These are phyloP conservation scores for Botrylloides violaceus DNA, from an alignment of 23 tunicate species.

Conservation along the genomic window DNA sequence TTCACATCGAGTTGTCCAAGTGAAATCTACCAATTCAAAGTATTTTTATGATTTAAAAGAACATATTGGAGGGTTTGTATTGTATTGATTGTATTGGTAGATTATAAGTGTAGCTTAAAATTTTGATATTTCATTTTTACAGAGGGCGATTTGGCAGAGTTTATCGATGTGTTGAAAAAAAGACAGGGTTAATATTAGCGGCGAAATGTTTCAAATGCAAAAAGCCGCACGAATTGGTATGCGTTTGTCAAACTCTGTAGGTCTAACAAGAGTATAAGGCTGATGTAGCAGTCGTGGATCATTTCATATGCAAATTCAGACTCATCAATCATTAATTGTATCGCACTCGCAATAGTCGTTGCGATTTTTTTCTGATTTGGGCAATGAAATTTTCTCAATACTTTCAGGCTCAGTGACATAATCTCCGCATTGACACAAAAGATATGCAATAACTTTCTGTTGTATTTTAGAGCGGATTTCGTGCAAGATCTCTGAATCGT, in stretches of 20 bases:
- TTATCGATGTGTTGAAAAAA: constrained; percentile 74
- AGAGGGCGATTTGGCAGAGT: constrained; percentile 90
- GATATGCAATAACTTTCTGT: too few species aligned
- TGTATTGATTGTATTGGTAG: neutral
- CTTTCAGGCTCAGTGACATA: too few species aligned
- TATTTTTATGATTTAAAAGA: constrained; percentile 86
- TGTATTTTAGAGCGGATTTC: constrained; percentile 33
- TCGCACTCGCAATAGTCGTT: too few species aligned
- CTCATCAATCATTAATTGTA: too few species aligned
- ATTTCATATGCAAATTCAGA: too few species aligned
- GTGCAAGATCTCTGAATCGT: constrained; percentile 52
- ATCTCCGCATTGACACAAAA: too few species aligned
- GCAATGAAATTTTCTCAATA: too few species aligned
- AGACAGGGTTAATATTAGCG: constrained; percentile 67
- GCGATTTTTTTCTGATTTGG: too few species aligned
- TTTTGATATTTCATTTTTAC: neutral
- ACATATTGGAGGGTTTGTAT: constrained; percentile 68
- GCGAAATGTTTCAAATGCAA: constrained; percentile 87
- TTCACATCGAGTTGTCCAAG: constrained; percentile 45
- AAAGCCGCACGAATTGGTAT: constrained; percentile 44
- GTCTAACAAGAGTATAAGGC: neutral
- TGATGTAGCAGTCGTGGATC: too few species aligned
- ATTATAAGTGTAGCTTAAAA: neutral
- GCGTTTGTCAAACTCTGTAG: neutral
- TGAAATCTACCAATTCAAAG: constrained; percentile 70